Conservation (phyloP, 2,113 vertebrate genomes). For the Neolamprologus falcicula region DNA sequence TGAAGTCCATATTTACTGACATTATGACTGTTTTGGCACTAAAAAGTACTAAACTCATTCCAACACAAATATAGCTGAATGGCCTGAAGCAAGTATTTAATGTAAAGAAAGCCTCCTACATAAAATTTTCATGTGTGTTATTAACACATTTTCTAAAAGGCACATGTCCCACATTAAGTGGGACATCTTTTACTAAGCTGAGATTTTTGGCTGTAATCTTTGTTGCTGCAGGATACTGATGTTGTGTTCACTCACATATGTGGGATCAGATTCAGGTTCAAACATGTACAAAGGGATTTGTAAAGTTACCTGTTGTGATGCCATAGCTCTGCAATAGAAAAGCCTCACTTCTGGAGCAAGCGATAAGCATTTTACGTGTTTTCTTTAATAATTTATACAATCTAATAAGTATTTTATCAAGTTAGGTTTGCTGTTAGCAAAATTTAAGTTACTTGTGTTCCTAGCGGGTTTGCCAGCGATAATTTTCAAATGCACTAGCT, state of each 20-base stretch:
- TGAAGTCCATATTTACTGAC: background rate
- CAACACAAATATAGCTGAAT: background rate
- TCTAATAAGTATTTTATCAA: background rate
- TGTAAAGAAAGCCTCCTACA: background rate
- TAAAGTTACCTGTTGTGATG: background rate
- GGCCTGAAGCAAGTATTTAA: background rate
- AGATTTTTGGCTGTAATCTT: background rate
- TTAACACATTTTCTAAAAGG: background rate
- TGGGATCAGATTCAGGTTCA: background rate
- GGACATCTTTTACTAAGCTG: background rate
- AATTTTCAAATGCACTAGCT: background rate
- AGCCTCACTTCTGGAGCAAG: background rate
- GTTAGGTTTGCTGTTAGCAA: background rate
- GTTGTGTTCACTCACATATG: background rate
- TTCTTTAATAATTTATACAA: background rate
- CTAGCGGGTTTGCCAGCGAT: background rate
- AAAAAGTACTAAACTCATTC: background rate
- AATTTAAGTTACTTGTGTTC: background rate
- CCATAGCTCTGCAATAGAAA: background rate
- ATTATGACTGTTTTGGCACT: background rate
- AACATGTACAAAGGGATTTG: background rate
- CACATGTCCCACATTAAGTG: background rate
- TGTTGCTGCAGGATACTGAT: background rate
- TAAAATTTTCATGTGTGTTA: background rate
- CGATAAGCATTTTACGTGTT: background rate